Percentiles rank a stretch among this genome's conserved stretches.
Conservation (phyloP, 2,113 vertebrate species). For the Peromyscus leucopus region DNA sequence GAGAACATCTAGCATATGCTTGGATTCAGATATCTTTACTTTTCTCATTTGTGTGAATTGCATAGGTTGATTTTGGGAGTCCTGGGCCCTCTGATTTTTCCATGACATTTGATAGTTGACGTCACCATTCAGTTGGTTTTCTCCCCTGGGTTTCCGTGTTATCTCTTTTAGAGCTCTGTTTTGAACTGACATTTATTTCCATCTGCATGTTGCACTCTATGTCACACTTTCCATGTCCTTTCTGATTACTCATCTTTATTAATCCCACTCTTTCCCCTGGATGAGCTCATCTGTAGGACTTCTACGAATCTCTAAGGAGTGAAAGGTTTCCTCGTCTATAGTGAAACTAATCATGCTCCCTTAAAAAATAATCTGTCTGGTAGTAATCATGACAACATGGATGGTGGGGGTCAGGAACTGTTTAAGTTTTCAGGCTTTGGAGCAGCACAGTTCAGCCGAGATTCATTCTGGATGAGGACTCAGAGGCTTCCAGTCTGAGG, state of each 20-base stretch:
- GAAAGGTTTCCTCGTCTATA: not conserved
- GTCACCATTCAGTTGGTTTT: not conserved
- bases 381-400: not conserved
- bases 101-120: not conserved
- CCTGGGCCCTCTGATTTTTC: not conserved
- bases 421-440: too few relatives aligned
- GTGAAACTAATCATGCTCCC: not conserved
- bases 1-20: not conserved
- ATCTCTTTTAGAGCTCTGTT: conserved; percentile 12
- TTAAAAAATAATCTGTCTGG: not conserved
- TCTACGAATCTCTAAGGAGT: not conserved
- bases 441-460: too few relatives aligned
- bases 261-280: not conserved
- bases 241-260: conserved; percentile 23
- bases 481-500: too few relatives aligned
- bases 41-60: conserved; percentile 2
- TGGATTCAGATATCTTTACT: not conserved
- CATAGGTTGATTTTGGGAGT: conserved; percentile 4
- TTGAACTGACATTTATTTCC: not conserved
- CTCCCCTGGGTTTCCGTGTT: not conserved
- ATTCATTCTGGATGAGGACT: too few relatives aligned
- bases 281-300: not conserved
- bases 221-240: not conserved
- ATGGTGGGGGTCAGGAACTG: not conserved
- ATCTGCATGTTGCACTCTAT: not conserved